A percentile compares a stretch with the other conserved stretches of the same genome.
Conservation (phyloP, 2,888 invertebrate species). For the Malthinus seriepunctatus region DNA sequence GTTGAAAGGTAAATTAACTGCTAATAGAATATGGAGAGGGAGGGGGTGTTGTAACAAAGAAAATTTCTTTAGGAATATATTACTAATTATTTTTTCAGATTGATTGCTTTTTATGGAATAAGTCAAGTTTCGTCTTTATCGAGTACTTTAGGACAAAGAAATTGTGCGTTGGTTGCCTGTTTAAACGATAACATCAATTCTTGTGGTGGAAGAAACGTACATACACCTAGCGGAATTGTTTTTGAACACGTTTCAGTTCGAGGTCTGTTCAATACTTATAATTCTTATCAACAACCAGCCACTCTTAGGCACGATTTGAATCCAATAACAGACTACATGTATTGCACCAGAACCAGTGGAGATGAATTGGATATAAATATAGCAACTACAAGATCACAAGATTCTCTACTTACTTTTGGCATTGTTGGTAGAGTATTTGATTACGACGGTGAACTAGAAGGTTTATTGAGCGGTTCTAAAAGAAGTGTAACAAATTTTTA, state of each 20-base stretch:
- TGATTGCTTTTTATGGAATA: conserved; percentile 34
- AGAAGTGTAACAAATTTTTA: no score
- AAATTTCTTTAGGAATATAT: no score
- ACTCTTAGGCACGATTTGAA: conserved; percentile 32
- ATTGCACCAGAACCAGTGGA: conserved; percentile 24
- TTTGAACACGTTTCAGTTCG: conserved; percentile 28
- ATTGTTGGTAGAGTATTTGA: conserved; percentile 34
- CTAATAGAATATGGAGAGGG: no score
- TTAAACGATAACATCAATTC: conserved; percentile 22
- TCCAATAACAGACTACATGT: conserved; percentile 32
- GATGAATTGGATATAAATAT: conserved; percentile 22
- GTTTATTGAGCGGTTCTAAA: neutral
- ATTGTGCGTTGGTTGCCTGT: conserved; percentile 36
- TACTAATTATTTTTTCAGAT: no score
- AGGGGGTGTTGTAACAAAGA: no score
- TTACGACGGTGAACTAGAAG: conserved; percentile 24
- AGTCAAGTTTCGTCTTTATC: conserved; percentile 16
- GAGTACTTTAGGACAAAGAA: conserved; percentile 31
- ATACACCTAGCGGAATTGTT: conserved; percentile 11
- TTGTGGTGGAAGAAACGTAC: conserved; percentile 25
- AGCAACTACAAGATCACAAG: conserved; percentile 18
- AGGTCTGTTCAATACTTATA: conserved; percentile 26
- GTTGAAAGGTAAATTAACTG: no score
- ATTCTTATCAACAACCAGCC: conserved; percentile 30
- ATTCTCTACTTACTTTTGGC: conserved; percentile 34